These are phyloP conservation scores for Ursus arctos DNA, from an alignment of 2,113 vertebrate species.

Conservation along the genomic window DNA sequence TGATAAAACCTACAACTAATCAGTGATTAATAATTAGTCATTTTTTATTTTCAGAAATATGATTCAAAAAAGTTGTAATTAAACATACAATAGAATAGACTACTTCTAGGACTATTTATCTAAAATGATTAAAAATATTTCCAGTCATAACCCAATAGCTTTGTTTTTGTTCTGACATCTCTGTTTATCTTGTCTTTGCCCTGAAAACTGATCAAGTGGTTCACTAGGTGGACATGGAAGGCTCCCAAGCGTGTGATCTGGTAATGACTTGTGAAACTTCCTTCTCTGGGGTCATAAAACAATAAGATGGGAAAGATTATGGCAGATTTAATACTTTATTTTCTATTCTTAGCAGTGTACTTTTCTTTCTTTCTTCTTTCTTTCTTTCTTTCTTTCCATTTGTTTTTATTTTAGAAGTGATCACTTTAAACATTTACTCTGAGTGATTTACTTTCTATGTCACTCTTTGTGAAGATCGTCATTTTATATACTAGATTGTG, in stretches of 20 bases:
- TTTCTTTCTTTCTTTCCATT: neutral
- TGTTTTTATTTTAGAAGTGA: neutral
- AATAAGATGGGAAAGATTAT: neutral
- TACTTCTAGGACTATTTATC: neutral
- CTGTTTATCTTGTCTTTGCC: neutral
- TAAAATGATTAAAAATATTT: neutral
- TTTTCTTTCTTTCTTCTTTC: neutral
- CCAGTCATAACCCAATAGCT: neutral
- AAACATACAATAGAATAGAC: neutral
- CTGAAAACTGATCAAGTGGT: neutral
- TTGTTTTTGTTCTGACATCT: neutral
- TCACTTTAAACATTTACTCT: neutral
- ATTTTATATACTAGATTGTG: neutral
- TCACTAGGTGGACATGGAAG: neutral
- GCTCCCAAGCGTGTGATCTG: neutral
- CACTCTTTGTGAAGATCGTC: neutral
- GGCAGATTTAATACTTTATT: neutral
- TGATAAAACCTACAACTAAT: neutral
- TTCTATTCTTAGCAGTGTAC: neutral
- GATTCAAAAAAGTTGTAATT: neutral
- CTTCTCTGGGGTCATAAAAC: neutral
- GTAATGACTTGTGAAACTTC: slow-evolving; percentile 20
- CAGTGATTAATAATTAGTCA: neutral
- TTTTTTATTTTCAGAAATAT: neutral
- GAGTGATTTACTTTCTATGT: neutral